These are phyloP conservation scores for Mionectes olivaceus DNA, from an alignment of 2,797 vertebrate genomes.

Conservation along the genomic window DNA sequence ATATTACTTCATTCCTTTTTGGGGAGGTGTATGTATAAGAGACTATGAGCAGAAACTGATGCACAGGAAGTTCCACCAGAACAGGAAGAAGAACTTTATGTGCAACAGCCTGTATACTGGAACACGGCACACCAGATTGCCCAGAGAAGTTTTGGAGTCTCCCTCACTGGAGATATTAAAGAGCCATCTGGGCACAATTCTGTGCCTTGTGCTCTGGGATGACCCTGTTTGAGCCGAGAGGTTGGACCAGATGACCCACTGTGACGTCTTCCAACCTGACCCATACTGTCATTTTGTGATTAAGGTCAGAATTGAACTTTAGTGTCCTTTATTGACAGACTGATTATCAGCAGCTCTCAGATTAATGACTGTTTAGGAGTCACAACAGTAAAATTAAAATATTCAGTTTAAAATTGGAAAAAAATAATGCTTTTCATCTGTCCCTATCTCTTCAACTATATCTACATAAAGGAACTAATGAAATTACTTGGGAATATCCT, in stretches of 20 bases:
- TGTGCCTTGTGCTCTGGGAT: background rate
- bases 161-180: background rate
- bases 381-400: background rate
- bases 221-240: background rate
- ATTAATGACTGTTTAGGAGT: background rate
- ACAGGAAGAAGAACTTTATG: background rate
- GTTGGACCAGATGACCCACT: background rate
- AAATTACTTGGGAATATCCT: background rate
- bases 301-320: background rate
- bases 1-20: background rate
- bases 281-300: background rate
- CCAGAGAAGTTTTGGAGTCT: background rate
- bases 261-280: background rate
- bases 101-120: background rate
- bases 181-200: background rate
- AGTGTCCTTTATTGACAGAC: background rate
- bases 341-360: background rate
- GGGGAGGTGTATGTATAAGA: background rate
- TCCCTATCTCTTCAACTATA: background rate
- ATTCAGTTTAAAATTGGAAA: background rate
- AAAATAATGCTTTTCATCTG: background rate
- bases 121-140: background rate
- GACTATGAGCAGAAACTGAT: background rate
- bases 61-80: background rate
- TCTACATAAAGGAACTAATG: background rate